Conservation (phyloP, 2,113 vertebrate species). For the Dissostichus mawsoni region DNA sequence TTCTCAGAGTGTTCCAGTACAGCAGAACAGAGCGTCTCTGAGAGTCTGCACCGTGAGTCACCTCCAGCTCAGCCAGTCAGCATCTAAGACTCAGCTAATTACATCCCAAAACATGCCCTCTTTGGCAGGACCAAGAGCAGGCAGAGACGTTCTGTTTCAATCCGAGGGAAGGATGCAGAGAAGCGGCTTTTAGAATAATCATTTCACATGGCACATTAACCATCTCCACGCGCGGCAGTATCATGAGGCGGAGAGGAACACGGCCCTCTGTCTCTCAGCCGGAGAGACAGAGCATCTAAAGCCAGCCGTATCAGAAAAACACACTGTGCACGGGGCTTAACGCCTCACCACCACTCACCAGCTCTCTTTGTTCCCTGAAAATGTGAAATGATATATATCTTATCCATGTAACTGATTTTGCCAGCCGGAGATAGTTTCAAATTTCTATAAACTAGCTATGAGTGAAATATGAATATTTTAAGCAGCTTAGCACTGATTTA, state of each 20-base stretch:
- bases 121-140: slow-evolving; percentile 7
- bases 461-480: slow-evolving; percentile 94
- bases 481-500: slow-evolving; percentile 93
- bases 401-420: slow-evolving; percentile 84
- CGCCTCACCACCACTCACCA: slow-evolving; percentile 26
- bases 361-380: slow-evolving; percentile 66
- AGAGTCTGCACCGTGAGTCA: slow-evolving; percentile 54
- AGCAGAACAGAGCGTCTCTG: slow-evolving; percentile 51
- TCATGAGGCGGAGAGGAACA: slow-evolving; percentile 45
- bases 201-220: slow-evolving; percentile 44
- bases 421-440: slow-evolving; percentile 86
- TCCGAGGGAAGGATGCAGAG: slow-evolving; percentile 4
- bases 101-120: slow-evolving; percentile 13
- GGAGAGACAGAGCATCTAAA: slow-evolving; percentile 46
- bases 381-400: slow-evolving; percentile 76
- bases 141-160: slow-evolving; percentile 28
- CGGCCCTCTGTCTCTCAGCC: slow-evolving; percentile 35
- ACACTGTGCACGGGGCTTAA: slow-evolving; percentile 31
- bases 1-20: slow-evolving; percentile 47
- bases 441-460: slow-evolving; percentile 90
- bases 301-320: slow-evolving; percentile 57
- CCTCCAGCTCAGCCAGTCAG: slow-evolving; percentile 65
- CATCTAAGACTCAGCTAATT: slow-evolving; percentile 46
- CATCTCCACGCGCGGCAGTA: slow-evolving; percentile 25
- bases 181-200: slow-evolving; percentile 45